Base-by-base conservation (phyloP, 2,888 invertebrate genomes). In the Cheilosia vernalis region DNA sequence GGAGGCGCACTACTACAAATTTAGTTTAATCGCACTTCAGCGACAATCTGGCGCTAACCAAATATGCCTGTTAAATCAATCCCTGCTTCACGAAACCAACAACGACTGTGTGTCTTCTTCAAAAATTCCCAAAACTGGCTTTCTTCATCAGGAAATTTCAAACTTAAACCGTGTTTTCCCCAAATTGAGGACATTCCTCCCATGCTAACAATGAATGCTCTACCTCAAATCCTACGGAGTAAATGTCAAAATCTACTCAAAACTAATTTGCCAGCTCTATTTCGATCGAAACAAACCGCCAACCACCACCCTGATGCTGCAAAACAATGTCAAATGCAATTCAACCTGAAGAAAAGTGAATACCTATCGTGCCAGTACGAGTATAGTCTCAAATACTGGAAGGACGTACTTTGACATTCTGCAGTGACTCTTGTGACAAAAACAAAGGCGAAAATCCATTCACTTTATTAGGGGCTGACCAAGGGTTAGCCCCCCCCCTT, bases 381-480 rank as follows among this genome's bases (percentile, higher is more conserved):
- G 13, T 37, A 3, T 10, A 37, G 13, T 37, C 49, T 53, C 44
- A n/a, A 66, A 40, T 24, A 49, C 49, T 49, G 17, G 24, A n/a
- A 37, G 61, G 53, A 63, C 1, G 24, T 15, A 78, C 61, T 55
- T 55, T 56, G 56, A 56, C 78, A 44, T 51, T 47, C 17, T 73
- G 40, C 69, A 13, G 67, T 66, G 61, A 40, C 61, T 55, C 61
- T 37, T 30, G 61, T 77, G 76, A 85, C 72, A 81, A 58, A 64
- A 67, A 77, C 73, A 78, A 83, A 73, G 47, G 64, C 64, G 51
- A 78, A 76, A 80, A 80, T 80, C 77, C 61, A 33, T 78, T 77
- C 69, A 69, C 72, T 74, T 74, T 79, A 84, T 84, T 79, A 73
- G 24, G 42, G 42, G 15, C 42, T 61, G 33, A 33, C 55, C 40